Conservation (phyloP, 2,797 vertebrate species). For the Enteromius thamalakanensis region DNA sequence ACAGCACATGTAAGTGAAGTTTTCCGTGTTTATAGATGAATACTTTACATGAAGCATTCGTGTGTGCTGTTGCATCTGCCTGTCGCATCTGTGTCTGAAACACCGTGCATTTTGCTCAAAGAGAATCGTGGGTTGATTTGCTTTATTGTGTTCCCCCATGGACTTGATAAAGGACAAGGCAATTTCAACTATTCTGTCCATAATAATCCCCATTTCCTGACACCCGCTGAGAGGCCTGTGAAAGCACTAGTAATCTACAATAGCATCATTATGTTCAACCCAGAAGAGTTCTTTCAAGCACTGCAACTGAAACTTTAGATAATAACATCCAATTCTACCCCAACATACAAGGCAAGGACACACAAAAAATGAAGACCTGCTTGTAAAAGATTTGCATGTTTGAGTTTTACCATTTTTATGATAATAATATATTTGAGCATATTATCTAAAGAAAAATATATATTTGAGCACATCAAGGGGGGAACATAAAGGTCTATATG, state of each 20-base stretch:
- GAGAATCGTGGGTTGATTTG: conserved; percentile 31
- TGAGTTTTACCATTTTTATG: background rate
- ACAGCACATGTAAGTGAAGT: background rate
- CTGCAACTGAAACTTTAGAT: conserved; percentile 43
- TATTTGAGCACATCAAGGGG: background rate
- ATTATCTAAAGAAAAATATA: background rate
- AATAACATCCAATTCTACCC: conserved; percentile 37
- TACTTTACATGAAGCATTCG: background rate
- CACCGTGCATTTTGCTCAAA: background rate
- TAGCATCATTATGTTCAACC: conserved; percentile 44
- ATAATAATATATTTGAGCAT: background rate
- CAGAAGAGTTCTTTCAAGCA: conserved; percentile 42
- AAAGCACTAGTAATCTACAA: conserved; percentile 45
- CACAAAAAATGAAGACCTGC: background rate
- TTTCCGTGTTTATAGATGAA: background rate
- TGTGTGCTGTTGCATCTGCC: background rate
- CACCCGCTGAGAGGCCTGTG: conserved; percentile 48
- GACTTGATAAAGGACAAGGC: conserved; percentile 23
- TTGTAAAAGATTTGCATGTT: background rate
- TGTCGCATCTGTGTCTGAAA: background rate
- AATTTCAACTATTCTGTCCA: conserved; percentile 50
- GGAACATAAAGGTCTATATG: background rate
- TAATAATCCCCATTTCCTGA: conserved; percentile 52
- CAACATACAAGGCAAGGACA: background rate
- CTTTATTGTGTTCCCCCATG: conserved; percentile 38